A percentile compares a stretch with the other conserved stretches of the same genome.
These are phyloP conservation scores for Melanotaenia trifasciata DNA, from an alignment of 2,797 vertebrate genomes.

Conservation along the genomic window DNA sequence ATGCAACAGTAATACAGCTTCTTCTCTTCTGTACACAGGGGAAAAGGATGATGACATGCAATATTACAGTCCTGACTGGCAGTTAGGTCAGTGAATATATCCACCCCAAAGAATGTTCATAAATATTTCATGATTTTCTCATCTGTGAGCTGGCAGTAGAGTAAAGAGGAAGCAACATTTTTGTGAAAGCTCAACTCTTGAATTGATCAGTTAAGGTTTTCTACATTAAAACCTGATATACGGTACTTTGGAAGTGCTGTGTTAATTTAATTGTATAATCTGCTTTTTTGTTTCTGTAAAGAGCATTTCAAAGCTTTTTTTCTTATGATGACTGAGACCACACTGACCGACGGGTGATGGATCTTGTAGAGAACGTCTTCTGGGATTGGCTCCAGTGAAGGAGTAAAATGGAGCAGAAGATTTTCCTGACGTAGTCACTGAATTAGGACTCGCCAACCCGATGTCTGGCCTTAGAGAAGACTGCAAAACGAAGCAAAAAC, in stretches of 20 bases:
- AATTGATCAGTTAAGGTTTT: not conserved
- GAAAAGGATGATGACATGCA: not conserved
- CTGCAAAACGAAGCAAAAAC: constrained; percentile 77
- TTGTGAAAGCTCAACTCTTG: not conserved
- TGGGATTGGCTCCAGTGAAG: constrained; percentile 89
- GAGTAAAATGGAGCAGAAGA: constrained; percentile 89
- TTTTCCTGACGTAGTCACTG: constrained; percentile 88
- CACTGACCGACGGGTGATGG: constrained; percentile 88
- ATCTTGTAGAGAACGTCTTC: constrained; percentile 91
- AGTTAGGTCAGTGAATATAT: not conserved
- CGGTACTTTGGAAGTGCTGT: not conserved
- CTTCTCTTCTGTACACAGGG: not conserved
- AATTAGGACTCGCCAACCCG: constrained; percentile 86
- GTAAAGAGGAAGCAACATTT: not conserved
- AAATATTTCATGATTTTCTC: constrained; percentile 13
- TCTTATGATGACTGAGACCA: not conserved
- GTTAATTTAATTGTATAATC: constrained; percentile 20
- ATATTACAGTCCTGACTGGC: not conserved
- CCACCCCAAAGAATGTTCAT: constrained; percentile 11
- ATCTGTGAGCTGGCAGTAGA: not conserved
- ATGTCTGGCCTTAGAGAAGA: constrained; percentile 87
- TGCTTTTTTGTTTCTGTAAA: not conserved
- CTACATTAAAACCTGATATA: constrained; percentile 4
- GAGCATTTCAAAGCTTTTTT: constrained; percentile 10
- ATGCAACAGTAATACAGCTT: not conserved